These are phyloP conservation scores for Frankliniella fusca DNA, from an alignment of 2,888 invertebrate species.

Conservation along the genomic window DNA sequence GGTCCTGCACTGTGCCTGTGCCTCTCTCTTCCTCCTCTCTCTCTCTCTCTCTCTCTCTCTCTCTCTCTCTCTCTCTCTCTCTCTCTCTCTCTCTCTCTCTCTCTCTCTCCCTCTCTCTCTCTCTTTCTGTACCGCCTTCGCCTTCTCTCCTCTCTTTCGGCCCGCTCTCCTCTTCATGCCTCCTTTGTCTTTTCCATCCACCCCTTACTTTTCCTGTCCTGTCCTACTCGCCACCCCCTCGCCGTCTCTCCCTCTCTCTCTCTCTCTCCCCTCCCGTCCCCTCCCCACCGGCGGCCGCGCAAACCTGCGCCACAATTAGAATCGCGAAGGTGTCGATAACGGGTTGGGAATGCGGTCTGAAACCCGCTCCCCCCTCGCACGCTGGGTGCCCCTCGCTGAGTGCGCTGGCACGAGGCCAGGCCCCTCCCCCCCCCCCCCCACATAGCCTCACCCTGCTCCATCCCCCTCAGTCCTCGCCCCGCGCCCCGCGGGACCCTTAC, in stretches of 20 bases:
- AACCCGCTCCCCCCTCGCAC: not conserved
- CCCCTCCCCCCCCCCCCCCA: not conserved
- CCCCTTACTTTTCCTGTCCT: not conserved
- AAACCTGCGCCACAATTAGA: not conserved
- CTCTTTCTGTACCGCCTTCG: conserved; percentile 19
- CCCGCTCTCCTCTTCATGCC: not conserved
- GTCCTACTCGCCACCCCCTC: not conserved
- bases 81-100: not conserved
- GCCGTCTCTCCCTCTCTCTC: no score
- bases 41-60: not conserved
- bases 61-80: not conserved
- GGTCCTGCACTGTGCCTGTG: not conserved
- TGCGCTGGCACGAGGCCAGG: no score
- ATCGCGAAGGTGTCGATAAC: conserved; percentile 17
- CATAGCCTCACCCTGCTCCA: not conserved
- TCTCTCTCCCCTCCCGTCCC: not conserved
- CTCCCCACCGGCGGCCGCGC: not conserved
- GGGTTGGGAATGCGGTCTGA: conserved; percentile 20
- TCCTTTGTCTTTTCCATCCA: not conserved
- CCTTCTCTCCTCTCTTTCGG: conserved; percentile 19
- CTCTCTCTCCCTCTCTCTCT: not conserved
- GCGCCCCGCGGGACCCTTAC: not conserved
- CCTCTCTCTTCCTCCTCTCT: not conserved
- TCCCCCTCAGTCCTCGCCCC: not conserved
- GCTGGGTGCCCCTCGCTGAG: no score